A percentile compares a stretch with the other conserved stretches of the same genome.
These are phyloP conservation scores for Nyctibius bracteatus DNA, from an alignment of 2,113 vertebrate genomes.

Conservation along the genomic window DNA sequence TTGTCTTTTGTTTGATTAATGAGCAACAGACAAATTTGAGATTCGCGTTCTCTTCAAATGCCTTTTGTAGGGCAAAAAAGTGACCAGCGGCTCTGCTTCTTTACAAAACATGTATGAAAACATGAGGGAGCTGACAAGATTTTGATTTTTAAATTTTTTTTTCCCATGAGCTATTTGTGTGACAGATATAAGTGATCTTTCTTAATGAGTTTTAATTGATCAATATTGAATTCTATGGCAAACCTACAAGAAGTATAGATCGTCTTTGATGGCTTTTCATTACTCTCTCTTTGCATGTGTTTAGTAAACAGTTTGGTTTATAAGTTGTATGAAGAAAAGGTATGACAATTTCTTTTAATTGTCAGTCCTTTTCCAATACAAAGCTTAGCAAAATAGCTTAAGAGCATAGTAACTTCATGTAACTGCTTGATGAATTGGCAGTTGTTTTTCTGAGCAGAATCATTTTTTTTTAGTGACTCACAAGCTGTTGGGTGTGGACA, in stretches of 20 bases:
- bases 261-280: neutral
- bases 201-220: neutral
- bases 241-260: neutral
- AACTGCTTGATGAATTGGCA: neutral
- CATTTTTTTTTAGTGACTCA: neutral
- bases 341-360: neutral
- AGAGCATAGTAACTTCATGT: neutral
- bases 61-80: neutral
- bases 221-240: neutral
- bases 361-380: neutral
- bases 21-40: neutral
- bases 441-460: neutral
- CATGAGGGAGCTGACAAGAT: neutral
- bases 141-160: neutral
- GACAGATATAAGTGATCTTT: neutral
- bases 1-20: neutral
- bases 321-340: neutral
- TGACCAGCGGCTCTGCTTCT: neutral
- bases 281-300: neutral
- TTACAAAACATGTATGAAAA: neutral
- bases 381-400: neutral
- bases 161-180: neutral
- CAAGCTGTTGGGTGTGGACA: neutral
- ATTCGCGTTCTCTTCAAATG: rapidly evolving
- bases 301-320: neutral